Evolutionary conservation across 2,888 invertebrate genomes (phyloP), one percentile per base, ranked within the genome.

Genomic region (Orgyia antiqua): DNA sequence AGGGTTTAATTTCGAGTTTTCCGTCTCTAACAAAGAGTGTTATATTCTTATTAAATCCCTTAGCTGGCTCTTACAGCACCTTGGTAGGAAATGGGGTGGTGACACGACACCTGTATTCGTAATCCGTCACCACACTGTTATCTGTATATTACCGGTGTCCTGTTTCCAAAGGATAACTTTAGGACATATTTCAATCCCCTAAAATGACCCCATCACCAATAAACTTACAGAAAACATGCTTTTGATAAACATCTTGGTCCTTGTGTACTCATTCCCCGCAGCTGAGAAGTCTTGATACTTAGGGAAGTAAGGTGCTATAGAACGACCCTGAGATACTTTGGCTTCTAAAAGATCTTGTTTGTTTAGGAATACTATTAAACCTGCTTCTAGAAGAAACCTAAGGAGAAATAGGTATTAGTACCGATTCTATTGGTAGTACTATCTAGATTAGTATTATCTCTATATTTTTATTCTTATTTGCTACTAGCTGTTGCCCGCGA

Each of bases 321-420:
- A 83, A 41, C 88, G 87, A 9, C 93, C 93, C 29, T 88, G 87
- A n/a, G 88, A 72, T 27, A 94, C 87, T 71, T 95, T 95, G 27
- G 88, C 86, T 46, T 91, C 88, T 29, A 95, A 78, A 2, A 93
- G 74, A 62, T 95, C 94, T 59, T 94, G 93, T 64, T 95, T 95
- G 69, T 95, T 95, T 19, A 95, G 84, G 69, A 95, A 95, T 5
- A 95, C 89, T 27, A 95, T 93, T 21, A 94, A 78, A 2, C 94
- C 94, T 0, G 94, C 91, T 44, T 91, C 89, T 36, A 91, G 74
- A 0, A 95, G 87, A 59, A 93, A 95, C 42, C 92, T 92, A 15
- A 15, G n/a, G n/a, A n/a, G n/a, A n/a, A n/a, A 7, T 17, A 5
- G 17, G 17, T 7, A 17, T 5, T 17, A 1, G 8, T 13, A 10